phyloP scores from a whole-genome alignment of 2,888 invertebrate species.

The Chorisops tibialis region DNA sequence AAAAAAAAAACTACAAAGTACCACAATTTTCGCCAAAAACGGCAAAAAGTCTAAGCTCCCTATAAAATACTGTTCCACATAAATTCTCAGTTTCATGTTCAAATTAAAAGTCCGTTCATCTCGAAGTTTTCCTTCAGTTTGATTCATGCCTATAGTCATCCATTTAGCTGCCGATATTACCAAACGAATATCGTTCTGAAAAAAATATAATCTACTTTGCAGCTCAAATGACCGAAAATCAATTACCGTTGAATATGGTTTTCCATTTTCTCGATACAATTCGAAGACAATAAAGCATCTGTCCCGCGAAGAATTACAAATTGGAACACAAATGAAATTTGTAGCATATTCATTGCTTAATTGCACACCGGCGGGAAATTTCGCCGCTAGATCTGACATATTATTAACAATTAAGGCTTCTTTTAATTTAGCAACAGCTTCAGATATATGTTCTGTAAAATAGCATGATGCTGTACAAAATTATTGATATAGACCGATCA shows the following conservation, averaged over 20 bases:
- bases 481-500: not conserved
- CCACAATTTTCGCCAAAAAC: conserved; percentile 2
- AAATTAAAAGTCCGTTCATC: not conserved
- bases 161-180: not conserved
- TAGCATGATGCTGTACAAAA: not conserved
- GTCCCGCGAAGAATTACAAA: conserved; percentile 46
- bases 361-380: conserved; percentile 38
- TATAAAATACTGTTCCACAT: conserved; percentile 1
- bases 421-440: conserved; percentile 58
- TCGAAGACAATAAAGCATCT: conserved; percentile 52
- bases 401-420: conserved; percentile 49
- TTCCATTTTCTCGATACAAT: conserved; percentile 42
- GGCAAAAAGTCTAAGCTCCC: not conserved
- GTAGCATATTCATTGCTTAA: conserved; percentile 33
- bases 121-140: not conserved
- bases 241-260: conserved; percentile 20
- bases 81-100: conserved; percentile 1
- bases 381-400: conserved; percentile 35
- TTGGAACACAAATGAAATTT: conserved; percentile 52
- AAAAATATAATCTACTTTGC: conserved; percentile 3
- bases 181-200: not conserved
- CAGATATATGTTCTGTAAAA: conserved; percentile 50
- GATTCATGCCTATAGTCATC: not conserved
- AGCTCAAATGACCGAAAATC: not conserved
- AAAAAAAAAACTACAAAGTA: not conserved